Evolutionary conservation across 2,888 invertebrate genomes (phyloP).

Genomic region (Galerucella calmariensis): DNA sequence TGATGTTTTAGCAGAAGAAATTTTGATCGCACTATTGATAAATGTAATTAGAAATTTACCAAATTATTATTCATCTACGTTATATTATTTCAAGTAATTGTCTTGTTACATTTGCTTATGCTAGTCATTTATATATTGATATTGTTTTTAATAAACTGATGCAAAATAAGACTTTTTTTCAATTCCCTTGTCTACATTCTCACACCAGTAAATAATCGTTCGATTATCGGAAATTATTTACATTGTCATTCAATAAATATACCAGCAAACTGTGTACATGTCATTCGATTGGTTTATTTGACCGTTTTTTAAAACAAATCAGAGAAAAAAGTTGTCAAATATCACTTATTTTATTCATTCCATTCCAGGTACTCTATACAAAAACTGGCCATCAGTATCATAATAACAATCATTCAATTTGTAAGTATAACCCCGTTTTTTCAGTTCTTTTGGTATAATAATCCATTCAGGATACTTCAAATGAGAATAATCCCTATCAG

Average conservation of each 20-base stretch:
- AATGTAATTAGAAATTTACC: constrained; percentile 4
- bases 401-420: constrained; percentile 84
- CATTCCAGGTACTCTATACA: constrained; percentile 83
- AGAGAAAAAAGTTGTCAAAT: too few species aligned
- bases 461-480: constrained; percentile 72
- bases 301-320: too few species aligned
- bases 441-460: constrained; percentile 75
- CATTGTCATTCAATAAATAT: too few species aligned
- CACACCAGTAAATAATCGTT: too few species aligned
- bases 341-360: constrained; percentile 43
- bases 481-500: constrained; percentile 51
- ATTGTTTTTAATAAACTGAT: constrained; percentile 51
- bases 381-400: constrained; percentile 81
- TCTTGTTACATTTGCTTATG: constrained; percentile 46
- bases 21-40: not conserved
- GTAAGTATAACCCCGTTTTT: constrained; percentile 74
- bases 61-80: constrained; percentile 32
- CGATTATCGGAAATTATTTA: too few species aligned
- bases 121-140: constrained; percentile 60
- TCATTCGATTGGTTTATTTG: too few species aligned
- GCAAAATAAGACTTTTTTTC: not conserved
- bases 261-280: too few species aligned
- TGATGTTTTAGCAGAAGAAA: too few species aligned
- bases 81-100: not conserved
- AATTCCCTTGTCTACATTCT: too few species aligned